Percentiles rank a stretch among this genome's conserved stretches.
Evolutionary conservation across 37 sponge, comb jelly and placozoan species (phyloP).

Genomic region (Dysidea cf. avara): DNA sequence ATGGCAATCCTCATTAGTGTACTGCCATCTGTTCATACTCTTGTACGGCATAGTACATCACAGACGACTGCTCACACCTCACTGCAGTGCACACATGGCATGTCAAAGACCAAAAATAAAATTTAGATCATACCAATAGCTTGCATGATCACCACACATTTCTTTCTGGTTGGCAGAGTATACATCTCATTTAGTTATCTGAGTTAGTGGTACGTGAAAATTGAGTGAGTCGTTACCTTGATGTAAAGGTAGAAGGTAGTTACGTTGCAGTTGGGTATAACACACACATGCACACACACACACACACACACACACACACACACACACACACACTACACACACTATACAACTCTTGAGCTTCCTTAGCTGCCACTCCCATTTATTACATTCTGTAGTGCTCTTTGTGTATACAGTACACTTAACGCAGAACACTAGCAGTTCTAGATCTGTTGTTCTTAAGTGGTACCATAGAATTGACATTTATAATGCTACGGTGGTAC

Average conservation of each 20-base stretch:
- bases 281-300: too few relatives aligned
- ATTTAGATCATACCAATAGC: constrained; percentile 45
- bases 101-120: constrained; percentile 11
- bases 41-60: constrained; percentile 88
- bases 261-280: constrained; percentile 82
- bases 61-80: constrained; percentile 61
- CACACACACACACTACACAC: too few relatives aligned
- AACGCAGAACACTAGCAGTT: too few relatives aligned
- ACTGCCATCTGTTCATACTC: constrained; percentile 94
- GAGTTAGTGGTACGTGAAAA: background rate
- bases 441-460: too few relatives aligned
- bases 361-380: constrained; percentile 59
- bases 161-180: constrained; percentile 84
- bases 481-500: too few relatives aligned
- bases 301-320: too few relatives aligned
- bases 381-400: too few relatives aligned
- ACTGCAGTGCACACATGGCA: constrained; percentile 60
- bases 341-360: constrained; percentile 57
- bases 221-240: constrained; percentile 26
- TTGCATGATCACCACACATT: constrained; percentile 88
- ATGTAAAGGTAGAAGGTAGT: constrained; percentile 86
- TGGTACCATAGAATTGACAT: too few relatives aligned
- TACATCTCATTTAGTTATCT: constrained; percentile 90
- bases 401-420: too few relatives aligned
- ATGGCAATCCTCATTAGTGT: constrained; percentile 79